Base-by-base conservation (phyloP, 2,888 invertebrate genomes). In the Sphaerophoria taeniata region DNA sequence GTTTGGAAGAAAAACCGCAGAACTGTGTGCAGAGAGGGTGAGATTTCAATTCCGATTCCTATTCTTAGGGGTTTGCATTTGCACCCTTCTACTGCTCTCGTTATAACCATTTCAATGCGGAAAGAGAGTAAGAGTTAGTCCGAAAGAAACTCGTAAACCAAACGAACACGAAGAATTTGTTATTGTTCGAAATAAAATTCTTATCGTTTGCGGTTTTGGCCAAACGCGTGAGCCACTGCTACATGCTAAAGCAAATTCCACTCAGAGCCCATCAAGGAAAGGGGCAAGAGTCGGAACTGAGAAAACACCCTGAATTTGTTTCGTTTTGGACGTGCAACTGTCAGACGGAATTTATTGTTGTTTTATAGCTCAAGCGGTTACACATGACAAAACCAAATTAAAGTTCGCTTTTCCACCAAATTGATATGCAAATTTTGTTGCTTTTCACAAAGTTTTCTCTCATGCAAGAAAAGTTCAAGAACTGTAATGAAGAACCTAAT, bases 201-300 rank as follows among this genome's bases (percentile, higher is more conserved):
- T 79, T 75, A 79, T 75, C 71, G 83, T 65, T 79, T 84, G 83
- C 58, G 83, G 83, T 84, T 84, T 84, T 61, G 74, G 79, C 24
- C 65, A 61, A 78, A 70, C 78, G 78, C 78, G 65, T 72, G 70
- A 16, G 36, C 9, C 31, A 6, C 45, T 9, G 43, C 11, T 9
- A 43, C 12, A 51, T 0, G 51, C 9, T 3, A 47, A 60, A 34
- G 39, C 51, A 39, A n/a, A 4, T 43, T 33, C 33, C 36, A 39
- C 36, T 53, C 51, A 53, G n/a, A 4, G 24, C 51, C 43, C 39
- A 36, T 49, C 65, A 65, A 34, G 65, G 49, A 16, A 45, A 45
- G n/a, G 9, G 9, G 39, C 3, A 39, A 39, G 12, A 12, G 31
- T 56, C 63, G 72, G 7, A 45, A 53, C 55, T 63, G 58, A 43